Conservation (phyloP, 2,113 vertebrate genomes). For the Ochotona princeps region DNA sequence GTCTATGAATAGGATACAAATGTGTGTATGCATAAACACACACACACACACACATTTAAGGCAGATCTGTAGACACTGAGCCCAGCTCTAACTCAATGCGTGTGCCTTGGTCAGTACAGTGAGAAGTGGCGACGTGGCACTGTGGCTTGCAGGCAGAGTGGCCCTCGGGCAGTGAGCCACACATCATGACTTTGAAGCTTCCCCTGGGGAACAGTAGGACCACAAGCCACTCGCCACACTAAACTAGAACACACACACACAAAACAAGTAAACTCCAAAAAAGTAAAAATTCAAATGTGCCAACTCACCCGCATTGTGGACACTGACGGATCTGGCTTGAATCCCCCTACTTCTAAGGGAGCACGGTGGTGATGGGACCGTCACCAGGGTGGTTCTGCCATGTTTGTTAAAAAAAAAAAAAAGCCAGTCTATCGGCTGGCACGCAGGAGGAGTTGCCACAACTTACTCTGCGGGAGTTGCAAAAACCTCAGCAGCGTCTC, state of each 20-base stretch:
- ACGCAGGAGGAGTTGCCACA: background rate
- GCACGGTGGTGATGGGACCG: background rate
- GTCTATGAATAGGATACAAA: conserved; percentile 8
- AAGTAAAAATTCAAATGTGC: background rate
- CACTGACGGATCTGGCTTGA: background rate
- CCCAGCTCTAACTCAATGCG: background rate
- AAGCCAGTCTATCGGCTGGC: too few species aligned
- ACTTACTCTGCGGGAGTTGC: background rate
- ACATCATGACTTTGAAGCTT: background rate
- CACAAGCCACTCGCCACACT: conserved; percentile 16
- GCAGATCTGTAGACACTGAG: background rate
- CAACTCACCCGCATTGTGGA: background rate
- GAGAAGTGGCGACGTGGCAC: too few species aligned
- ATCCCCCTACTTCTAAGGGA: conserved; percentile 46
- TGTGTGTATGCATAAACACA: too few species aligned
- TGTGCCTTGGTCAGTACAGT: too few species aligned
- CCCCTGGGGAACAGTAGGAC: background rate
- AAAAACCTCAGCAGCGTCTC: background rate
- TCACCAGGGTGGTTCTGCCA: background rate
- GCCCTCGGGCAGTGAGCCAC: background rate
- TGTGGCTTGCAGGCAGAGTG: too few species aligned
- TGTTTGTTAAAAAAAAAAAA: background rate
- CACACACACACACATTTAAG: background rate
- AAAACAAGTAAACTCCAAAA: background rate
- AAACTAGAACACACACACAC: conserved; percentile 8